These are phyloP conservation scores for Pseudocheirus occidentalis DNA, from an alignment of 2,797 vertebrate genomes.

Conservation along the genomic window DNA sequence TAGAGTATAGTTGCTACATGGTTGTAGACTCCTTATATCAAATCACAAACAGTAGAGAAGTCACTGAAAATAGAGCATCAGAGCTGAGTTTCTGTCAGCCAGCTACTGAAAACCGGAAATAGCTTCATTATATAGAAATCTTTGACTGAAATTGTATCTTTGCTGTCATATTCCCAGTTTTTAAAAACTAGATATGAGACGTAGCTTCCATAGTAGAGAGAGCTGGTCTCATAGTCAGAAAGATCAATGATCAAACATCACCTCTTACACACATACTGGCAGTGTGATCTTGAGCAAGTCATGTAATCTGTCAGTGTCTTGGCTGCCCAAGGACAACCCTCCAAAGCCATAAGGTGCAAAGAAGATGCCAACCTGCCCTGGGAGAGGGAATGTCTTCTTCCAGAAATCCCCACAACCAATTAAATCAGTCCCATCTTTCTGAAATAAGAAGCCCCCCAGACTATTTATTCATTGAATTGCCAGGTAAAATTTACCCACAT, in stretches of 20 bases:
- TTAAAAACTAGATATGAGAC: background rate
- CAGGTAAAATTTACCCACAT: background rate
- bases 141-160: background rate
- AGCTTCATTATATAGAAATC: background rate
- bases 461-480: background rate
- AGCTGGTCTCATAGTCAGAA: background rate
- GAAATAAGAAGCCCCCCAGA: background rate
- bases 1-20: background rate
- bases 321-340: background rate
- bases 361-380: background rate
- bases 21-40: background rate
- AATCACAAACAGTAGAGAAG: background rate
- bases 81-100: background rate
- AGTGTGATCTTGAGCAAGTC: background rate
- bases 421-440: background rate
- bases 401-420: background rate
- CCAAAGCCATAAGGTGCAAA: background rate
- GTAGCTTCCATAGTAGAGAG: background rate
- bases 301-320: background rate
- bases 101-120: background rate
- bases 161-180: background rate
- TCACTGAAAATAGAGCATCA: background rate
- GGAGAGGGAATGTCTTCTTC: background rate
- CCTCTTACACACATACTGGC: background rate
- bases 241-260: background rate